Evolutionary conservation across 2,888 invertebrate species (phyloP).

Genomic region (Hoplodrina ambigua): DNA sequence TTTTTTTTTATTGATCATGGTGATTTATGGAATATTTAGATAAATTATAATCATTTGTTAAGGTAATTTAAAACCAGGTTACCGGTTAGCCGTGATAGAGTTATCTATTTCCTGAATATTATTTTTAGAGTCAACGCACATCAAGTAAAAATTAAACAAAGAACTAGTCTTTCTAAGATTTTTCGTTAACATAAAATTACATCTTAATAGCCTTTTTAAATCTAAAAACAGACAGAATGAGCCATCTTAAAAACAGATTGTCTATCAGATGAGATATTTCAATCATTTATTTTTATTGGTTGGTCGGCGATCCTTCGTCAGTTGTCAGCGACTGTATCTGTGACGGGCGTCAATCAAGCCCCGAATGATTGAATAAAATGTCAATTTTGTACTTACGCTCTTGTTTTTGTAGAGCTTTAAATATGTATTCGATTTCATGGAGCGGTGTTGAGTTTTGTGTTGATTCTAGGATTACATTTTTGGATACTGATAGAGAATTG

Average conservation of each 20-base stretch:
- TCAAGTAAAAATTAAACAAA: background rate
- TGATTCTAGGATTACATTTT: background rate
- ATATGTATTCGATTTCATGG: constrained; percentile 32
- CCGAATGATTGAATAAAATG: constrained; percentile 80
- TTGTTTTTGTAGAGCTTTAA: constrained; percentile 62
- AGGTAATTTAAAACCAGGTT: constrained; percentile 12
- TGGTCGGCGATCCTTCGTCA: constrained; percentile 84
- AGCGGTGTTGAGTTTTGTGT: constrained; percentile 7
- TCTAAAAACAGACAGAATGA: background rate
- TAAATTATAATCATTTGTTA: constrained; percentile 6
- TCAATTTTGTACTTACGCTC: constrained; percentile 74
- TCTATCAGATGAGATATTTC: constrained; percentile 24
- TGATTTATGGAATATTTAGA: constrained; percentile 17
- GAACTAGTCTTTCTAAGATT: background rate
- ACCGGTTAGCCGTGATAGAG: background rate
- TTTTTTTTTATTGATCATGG: background rate
- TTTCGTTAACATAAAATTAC: background rate
- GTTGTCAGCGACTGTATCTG: constrained; percentile 82
- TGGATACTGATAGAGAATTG: background rate
- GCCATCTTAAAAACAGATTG: constrained; percentile 14
- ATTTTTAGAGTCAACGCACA: background rate
- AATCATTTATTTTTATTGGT: constrained; percentile 63
- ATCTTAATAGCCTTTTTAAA: background rate
- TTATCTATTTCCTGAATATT: constrained; percentile 14
- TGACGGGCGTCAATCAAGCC: constrained; percentile 81